Evolutionary conservation across 2,888 invertebrate genomes (phyloP), one percentile per base, ranked within the genome.

Genomic region (Galerucella pusilla): DNA sequence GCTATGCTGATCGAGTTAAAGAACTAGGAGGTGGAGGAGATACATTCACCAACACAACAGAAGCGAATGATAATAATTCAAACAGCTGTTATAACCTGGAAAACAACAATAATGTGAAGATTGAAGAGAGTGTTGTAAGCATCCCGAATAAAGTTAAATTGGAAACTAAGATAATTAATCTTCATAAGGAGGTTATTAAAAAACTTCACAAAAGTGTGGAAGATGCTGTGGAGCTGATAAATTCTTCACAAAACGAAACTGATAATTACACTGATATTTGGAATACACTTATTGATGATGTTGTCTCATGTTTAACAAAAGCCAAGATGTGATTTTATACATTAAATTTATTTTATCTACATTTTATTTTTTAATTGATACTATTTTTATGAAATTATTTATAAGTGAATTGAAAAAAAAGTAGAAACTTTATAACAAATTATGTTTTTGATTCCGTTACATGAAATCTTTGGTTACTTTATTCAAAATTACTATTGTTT

Each of bases 1-100:
- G 99, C 66, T 99, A 99, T 88, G 99, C 99, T 4, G 97, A 99
- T 90, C 92, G 98, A 83, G 98, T 98, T 35, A 98, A 98, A 88
- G 98, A 98, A 90, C 89, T 98, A 75, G 96, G 96, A 46, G 94
- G 94, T 35, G 91, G 92, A 76, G 95, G 95, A 66, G 71, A 65
- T 10, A 69, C 73, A 2, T 16, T 64, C n/a, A 72, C 68, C 25
- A 78, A 76, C 49, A 28, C 68, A 28, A 74, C 65, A 2, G 79
- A 78, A 16, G 20, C 45, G 2, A 65, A 11, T 46, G 64, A 65
- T 20, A 10, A 79, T 12, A 64, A 71, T 60, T 68, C 75, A 12
- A 71, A 66, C 4, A 75, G 69, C 64, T 77, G 77, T 57, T 78
- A 73, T 42, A 77, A 76, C n/a, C 63, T 78, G 11, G 75, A 68